phyloP scores from a whole-genome alignment of 2,113 vertebrate genomes.

The Apeltes quadracus region DNA sequence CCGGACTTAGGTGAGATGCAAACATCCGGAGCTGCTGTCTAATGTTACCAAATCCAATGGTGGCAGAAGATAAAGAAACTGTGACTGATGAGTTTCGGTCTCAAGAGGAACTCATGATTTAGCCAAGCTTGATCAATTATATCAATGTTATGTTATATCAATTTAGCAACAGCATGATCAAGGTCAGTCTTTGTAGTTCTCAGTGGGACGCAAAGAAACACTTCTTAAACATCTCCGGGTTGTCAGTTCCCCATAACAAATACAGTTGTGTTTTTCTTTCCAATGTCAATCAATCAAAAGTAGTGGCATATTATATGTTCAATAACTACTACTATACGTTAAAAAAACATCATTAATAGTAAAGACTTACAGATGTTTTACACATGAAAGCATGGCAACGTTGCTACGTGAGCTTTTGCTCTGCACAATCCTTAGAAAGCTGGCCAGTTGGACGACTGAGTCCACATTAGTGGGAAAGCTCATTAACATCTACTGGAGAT shows the following conservation, averaged over 20 bases:
- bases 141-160: no score
- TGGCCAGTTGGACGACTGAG: conserved; percentile 63
- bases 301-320: neutral
- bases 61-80: neutral
- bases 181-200: neutral
- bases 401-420: conserved; percentile 21
- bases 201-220: neutral
- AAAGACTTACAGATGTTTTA: conserved; percentile 29
- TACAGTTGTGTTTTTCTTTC: neutral
- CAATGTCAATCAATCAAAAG: neutral
- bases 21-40: neutral
- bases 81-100: neutral
- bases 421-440: conserved; percentile 68
- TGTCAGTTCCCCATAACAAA: neutral
- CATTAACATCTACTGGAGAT: conserved; percentile 71
- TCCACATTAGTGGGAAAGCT: conserved; percentile 72
- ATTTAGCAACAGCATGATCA: conserved; percentile 7
- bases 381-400: conserved; percentile 28
- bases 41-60: neutral
- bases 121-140: no score
- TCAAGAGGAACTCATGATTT: conserved; percentile 1
- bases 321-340: neutral
- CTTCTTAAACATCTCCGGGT: neutral
- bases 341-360: conserved; percentile 17
- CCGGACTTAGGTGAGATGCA: neutral